A percentile compares a stretch with the other conserved stretches of the same genome.
phyloP scores from a whole-genome alignment of 1,140 invertebrate genomes.

The Heliconius hewitsoni region DNA sequence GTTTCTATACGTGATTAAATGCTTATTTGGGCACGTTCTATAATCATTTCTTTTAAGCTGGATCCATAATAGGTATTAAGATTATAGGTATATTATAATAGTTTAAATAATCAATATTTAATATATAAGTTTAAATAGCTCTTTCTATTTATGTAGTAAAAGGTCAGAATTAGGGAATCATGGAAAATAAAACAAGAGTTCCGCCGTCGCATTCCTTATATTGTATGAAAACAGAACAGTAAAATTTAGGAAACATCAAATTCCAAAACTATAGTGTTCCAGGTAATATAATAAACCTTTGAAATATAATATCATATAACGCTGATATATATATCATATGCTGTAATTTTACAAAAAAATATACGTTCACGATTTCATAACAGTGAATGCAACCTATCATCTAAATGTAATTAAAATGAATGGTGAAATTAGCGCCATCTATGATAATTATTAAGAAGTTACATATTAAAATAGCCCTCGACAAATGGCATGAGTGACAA shows the following conservation, averaged over 20 bases:
- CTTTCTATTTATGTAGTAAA: neutral
- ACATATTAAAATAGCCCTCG: conserved; percentile 55
- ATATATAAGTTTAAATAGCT: neutral
- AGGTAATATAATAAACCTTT: conserved; percentile 20
- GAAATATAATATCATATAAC: conserved; percentile 16
- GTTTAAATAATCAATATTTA: neutral
- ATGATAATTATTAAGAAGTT: conserved; percentile 54
- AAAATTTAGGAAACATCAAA: conserved; percentile 39
- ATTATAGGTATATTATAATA: neutral
- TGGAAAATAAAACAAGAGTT: conserved; percentile 61
- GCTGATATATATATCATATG: neutral
- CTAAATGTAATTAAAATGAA: conserved; percentile 65
- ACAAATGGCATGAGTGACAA: conserved; percentile 56
- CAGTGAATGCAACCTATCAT: conserved; percentile 79
- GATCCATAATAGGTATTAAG: neutral
- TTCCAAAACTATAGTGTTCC: conserved; percentile 22
- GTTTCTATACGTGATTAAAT: neutral
- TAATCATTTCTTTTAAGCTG: too few relatives aligned
- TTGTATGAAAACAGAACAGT: conserved; percentile 74
- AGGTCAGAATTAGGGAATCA: neutral
- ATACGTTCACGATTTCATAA: conserved; percentile 61
- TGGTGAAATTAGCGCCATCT: conserved; percentile 63
- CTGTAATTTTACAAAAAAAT: conserved; percentile 28
- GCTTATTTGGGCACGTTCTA: neutral
- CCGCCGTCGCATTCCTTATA: conserved; percentile 79